These are phyloP conservation scores for Trachymyrmex septentrionalis DNA, from an alignment of 1,140 invertebrate genomes.

Conservation along the genomic window DNA sequence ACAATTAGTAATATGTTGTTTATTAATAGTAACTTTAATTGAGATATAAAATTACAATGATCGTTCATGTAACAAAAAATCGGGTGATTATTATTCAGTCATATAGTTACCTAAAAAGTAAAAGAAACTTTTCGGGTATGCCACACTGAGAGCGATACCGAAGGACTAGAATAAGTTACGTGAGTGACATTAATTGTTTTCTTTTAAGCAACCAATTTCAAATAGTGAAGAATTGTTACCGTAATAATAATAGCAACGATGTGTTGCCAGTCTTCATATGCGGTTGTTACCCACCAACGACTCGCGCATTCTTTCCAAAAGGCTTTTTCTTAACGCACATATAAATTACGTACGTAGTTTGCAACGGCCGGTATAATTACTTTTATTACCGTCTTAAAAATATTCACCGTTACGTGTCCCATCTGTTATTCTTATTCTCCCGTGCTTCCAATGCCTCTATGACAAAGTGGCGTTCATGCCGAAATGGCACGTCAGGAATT, in stretches of 20 bases:
- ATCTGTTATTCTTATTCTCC: slow-evolving; percentile 24
- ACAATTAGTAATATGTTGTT: too few relatives aligned
- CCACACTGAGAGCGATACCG: too few relatives aligned
- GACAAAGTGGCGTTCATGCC: slow-evolving; percentile 45
- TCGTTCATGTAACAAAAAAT: too few relatives aligned
- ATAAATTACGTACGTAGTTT: slow-evolving; percentile 31
- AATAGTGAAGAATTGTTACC: neutral
- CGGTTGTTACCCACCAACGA: neutral
- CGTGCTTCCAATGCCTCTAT: slow-evolving; percentile 27
- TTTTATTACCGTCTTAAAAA: slow-evolving; percentile 40
- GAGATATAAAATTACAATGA: too few relatives aligned
- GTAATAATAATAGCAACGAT: neutral
- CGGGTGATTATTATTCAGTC: too few relatives aligned
- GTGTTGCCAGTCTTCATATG: neutral
- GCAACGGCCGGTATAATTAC: slow-evolving; percentile 40
- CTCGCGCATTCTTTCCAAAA: neutral
- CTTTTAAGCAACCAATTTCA: neutral
- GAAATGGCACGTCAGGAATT: slow-evolving; percentile 49
- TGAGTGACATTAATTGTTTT: neutral
- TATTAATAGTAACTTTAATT: too few relatives aligned
- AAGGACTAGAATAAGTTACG: neutral
- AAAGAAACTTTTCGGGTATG: too few relatives aligned
- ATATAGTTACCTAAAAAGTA: too few relatives aligned
- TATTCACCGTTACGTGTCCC: slow-evolving; percentile 47
- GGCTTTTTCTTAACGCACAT: neutral